A percentile compares a stretch with the other conserved stretches of the same genome.
phyloP scores from a whole-genome alignment of 2,797 vertebrate species.

The Fratercula arctica region DNA sequence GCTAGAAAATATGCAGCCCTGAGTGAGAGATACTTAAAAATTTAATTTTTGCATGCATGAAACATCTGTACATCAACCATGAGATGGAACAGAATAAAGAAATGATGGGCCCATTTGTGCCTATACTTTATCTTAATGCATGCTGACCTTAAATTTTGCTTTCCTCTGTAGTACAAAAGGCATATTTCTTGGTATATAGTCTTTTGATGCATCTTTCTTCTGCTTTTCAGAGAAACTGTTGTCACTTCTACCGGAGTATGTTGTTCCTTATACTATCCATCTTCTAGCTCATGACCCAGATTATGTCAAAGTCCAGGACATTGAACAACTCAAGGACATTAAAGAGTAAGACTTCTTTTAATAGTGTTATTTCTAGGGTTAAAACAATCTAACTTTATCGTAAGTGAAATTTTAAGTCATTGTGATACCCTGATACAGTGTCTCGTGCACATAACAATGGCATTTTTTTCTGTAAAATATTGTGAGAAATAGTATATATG shows the following conservation, averaged over 20 bases:
- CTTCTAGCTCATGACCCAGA: conserved; percentile 97
- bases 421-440: background rate
- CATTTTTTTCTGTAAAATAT: background rate
- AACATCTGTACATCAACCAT: background rate
- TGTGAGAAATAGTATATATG: background rate
- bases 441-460: background rate
- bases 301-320: conserved; percentile 96
- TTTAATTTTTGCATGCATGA: background rate
- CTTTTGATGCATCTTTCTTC: conserved; percentile 53
- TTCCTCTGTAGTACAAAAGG: background rate
- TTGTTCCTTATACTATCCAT: conserved; percentile 97
- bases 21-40: background rate
- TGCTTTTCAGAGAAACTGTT: conserved; percentile 90
- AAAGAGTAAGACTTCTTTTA: conserved; percentile 89
- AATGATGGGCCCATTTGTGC: background rate
- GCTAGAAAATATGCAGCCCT: background rate
- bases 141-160: background rate
- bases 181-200: background rate
- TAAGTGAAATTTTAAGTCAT: background rate
- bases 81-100: background rate
- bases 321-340: conserved; percentile 98
- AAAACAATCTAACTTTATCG: background rate
- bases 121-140: background rate
- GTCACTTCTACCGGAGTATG: conserved; percentile 95
- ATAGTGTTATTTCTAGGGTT: background rate